phyloP scores from a whole-genome alignment of 53 echinoderm and acorn worm genomes.

The Echinarachnius parma region DNA sequence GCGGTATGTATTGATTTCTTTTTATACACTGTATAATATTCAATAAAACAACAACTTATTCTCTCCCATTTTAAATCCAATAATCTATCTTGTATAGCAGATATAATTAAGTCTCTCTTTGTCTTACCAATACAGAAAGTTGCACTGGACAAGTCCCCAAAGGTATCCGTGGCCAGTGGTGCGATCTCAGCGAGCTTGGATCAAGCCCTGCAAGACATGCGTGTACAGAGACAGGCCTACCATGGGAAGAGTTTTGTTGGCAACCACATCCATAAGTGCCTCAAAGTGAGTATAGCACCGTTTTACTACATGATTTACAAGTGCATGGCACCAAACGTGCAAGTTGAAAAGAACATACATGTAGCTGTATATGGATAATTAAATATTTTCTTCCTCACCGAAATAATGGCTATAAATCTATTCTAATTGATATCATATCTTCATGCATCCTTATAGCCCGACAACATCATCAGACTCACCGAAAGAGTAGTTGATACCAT shows the following conservation, averaged over 20 bases:
- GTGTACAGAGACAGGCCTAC: conserved; percentile 5
- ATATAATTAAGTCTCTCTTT: background rate
- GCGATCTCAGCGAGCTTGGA: background rate
- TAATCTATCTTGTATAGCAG: background rate
- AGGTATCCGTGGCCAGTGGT: background rate
- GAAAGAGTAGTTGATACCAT: background rate
- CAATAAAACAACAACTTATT: background rate
- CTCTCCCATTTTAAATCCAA: background rate
- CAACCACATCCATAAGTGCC: conserved; percentile 12
- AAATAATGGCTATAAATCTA: background rate
- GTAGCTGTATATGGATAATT: background rate
- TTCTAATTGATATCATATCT: background rate
- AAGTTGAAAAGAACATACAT: background rate
- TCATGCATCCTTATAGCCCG: background rate
- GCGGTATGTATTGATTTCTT: conserved; percentile 10
- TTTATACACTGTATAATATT: background rate
- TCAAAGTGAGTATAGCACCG: conserved; percentile 7
- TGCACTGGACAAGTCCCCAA: background rate
- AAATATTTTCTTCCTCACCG: background rate
- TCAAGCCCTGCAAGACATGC: conserved; percentile 3
- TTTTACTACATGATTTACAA: too few relatives aligned
- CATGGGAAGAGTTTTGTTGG: conserved; percentile 1
- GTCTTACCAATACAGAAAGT: background rate
- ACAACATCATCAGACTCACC: background rate
- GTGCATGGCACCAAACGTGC: background rate